Evolutionary conservation across 2,113 vertebrate genomes (phyloP).

Genomic region (Grammomys surdaster): DNA sequence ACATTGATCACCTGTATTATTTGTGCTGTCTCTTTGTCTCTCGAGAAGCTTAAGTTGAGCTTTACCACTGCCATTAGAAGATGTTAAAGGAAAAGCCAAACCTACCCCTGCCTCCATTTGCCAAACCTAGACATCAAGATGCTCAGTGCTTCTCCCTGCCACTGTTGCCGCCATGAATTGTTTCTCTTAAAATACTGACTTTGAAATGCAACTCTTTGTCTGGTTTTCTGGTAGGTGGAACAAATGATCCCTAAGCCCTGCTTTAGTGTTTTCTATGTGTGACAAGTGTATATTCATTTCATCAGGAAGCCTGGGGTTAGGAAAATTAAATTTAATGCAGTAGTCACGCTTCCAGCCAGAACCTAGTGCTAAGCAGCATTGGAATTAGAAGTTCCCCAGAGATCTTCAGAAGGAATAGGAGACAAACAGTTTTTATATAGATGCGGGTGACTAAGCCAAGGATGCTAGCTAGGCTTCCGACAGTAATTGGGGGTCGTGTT

Average conservation of each 20-base stretch:
- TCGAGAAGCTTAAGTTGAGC: background rate
- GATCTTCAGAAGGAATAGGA: background rate
- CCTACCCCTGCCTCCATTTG: rapidly evolving
- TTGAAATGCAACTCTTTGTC: background rate
- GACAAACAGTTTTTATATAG: background rate
- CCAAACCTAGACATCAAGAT: background rate
- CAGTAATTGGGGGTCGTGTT: background rate
- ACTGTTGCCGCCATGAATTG: background rate
- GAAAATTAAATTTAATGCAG: background rate
- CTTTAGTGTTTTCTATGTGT: background rate
- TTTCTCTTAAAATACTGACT: background rate
- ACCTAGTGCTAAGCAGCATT: too few relatives aligned
- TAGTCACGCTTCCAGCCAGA: background rate
- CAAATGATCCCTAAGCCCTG: background rate
- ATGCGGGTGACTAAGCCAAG: background rate
- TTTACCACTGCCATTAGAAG: background rate
- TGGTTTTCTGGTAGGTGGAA: background rate
- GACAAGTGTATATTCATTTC: background rate
- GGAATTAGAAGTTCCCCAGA: background rate
- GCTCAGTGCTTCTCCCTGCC: background rate
- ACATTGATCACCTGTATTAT: background rate
- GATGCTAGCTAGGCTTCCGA: background rate
- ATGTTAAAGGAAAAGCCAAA: background rate
- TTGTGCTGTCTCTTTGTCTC: background rate
- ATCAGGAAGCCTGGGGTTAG: background rate